phyloP scores from a whole-genome alignment of 2,888 invertebrate genomes.

The Seira ritae region DNA sequence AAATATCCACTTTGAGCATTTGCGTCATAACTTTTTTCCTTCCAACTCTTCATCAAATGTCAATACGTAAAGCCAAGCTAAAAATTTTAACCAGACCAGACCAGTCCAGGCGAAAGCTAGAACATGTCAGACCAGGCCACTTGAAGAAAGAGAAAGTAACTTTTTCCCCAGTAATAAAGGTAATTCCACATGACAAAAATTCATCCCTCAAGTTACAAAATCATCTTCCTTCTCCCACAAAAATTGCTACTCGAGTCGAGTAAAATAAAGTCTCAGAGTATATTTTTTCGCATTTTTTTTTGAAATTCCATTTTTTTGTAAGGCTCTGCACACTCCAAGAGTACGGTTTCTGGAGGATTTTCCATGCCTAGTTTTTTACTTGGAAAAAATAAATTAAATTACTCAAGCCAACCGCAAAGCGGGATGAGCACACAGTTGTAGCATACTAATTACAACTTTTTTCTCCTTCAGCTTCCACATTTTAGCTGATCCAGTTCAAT shows the following conservation, averaged over 20 bases:
- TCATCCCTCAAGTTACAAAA: background rate
- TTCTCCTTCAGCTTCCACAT: background rate
- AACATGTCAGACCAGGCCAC: too few species aligned
- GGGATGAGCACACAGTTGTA: background rate
- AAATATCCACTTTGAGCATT: background rate
- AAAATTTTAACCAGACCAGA: too few species aligned
- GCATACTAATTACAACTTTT: slow-evolving; percentile 50
- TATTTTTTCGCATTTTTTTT: slow-evolving; percentile 6
- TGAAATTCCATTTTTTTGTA: slow-evolving; percentile 3
- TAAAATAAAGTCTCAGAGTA: too few species aligned
- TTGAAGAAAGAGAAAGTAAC: background rate
- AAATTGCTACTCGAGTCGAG: background rate
- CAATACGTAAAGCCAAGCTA: background rate
- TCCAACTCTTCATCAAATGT: background rate
- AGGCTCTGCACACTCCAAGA: too few species aligned
- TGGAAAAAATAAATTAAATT: slow-evolving; percentile 1
- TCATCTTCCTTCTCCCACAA: too few species aligned
- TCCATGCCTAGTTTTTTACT: background rate
- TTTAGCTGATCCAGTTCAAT: slow-evolving; percentile 50
- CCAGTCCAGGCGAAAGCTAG: too few species aligned
- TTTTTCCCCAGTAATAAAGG: background rate
- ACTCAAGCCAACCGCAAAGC: slow-evolving; percentile 11
- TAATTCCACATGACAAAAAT: background rate
- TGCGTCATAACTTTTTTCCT: background rate
- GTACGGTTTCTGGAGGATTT: too few species aligned